phyloP scores from a whole-genome alignment of 2,797 vertebrate species.

The Peromyscus melanophrys region DNA sequence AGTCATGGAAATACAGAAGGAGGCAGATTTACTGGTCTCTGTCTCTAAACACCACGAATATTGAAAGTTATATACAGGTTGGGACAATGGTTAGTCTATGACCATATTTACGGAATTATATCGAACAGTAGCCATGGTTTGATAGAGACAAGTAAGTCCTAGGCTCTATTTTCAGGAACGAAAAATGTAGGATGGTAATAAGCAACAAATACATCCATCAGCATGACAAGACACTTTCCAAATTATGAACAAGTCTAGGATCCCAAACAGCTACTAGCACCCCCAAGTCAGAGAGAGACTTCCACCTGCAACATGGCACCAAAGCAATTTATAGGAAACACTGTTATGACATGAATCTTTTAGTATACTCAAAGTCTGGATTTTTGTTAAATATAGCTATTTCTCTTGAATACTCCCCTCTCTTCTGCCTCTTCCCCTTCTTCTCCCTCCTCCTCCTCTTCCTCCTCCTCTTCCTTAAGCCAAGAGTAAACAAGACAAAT shows the following conservation, averaged over 20 bases:
- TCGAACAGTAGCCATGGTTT: neutral
- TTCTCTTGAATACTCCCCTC: conserved; percentile 2
- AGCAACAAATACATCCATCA: neutral
- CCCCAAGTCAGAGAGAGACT: neutral
- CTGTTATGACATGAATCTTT: neutral
- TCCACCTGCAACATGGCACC: neutral
- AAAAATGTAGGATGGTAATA: neutral
- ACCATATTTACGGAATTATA: neutral
- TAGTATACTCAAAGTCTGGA: neutral
- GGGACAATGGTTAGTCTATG: neutral
- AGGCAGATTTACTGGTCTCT: neutral
- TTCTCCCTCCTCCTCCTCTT: too few relatives aligned
- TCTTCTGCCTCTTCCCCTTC: neutral
- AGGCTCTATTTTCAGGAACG: neutral
- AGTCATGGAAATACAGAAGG: conserved; percentile 33
- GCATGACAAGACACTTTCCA: neutral
- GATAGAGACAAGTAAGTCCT: neutral
- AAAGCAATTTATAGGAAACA: neutral
- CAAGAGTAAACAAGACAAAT: neutral
- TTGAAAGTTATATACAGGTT: neutral
- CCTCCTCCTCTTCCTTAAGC: neutral
- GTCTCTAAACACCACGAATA: neutral
- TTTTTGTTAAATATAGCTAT: neutral
- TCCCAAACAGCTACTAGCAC: neutral
- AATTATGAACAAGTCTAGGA: neutral